phyloP scores from a whole-genome alignment of 92 coral and sea anemone genomes.

The Chrysogorgia sp. region DNA sequence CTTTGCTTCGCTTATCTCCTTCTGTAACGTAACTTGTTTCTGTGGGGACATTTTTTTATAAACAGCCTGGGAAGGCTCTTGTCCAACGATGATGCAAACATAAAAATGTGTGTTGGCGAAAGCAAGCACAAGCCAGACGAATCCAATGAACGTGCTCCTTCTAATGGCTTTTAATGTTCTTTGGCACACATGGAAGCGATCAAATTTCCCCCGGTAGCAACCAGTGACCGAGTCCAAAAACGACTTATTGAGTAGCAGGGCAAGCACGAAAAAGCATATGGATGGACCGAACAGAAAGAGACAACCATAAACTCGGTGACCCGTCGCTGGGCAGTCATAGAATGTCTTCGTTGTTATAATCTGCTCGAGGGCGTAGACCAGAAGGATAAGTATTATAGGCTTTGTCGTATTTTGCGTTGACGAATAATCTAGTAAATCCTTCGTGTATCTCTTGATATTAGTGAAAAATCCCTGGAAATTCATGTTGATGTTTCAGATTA shows the following conservation, averaged over 20 bases:
- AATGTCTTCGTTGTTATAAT: not conserved
- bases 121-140: conserved; percentile 50
- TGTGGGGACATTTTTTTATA: not conserved
- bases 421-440: not conserved
- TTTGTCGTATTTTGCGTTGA: not conserved
- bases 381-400: not conserved
- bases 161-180: conserved; percentile 27
- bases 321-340: conserved; percentile 43
- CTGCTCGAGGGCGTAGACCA: conserved; percentile 6
- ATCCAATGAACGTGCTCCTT: conserved; percentile 9
- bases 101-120: conserved; percentile 50
- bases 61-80: not conserved
- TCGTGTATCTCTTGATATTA: not conserved
- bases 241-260: conserved; percentile 37
- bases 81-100: conserved; percentile 49
- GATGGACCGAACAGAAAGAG: conserved; percentile 48
- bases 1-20: not conserved
- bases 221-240: conserved; percentile 54
- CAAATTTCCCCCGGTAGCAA: conserved; percentile 14
- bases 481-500: not conserved
- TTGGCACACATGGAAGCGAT: conserved; percentile 25
- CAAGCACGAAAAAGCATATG: conserved; percentile 24
- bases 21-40: too few species aligned
- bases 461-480: not conserved
- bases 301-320: conserved; percentile 35